Percentiles rank a stretch among this genome's conserved stretches.
These are phyloP conservation scores for Drosophila subsilvestris DNA, from an alignment of 2,888 invertebrate species.

Conservation along the genomic window DNA sequence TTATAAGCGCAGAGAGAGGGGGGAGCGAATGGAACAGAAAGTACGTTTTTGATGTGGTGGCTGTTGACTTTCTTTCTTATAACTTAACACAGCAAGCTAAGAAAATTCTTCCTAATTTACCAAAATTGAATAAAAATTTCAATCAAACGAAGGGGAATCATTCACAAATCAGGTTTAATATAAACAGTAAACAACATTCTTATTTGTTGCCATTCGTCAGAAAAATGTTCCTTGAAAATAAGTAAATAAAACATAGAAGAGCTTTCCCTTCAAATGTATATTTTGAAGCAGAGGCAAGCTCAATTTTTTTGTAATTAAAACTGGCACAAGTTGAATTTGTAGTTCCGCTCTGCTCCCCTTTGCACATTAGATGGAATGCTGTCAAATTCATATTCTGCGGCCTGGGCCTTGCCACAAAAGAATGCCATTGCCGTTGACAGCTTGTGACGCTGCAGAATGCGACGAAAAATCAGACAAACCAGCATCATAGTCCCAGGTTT, in stretches of 20 bases:
- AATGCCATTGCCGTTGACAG: constrained; percentile 71
- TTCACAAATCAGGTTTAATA: too few relatives aligned
- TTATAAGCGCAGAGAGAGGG: neutral
- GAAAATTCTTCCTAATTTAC: too few relatives aligned
- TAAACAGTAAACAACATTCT: too few relatives aligned
- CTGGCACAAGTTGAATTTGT: constrained; percentile 71
- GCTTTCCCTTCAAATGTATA: neutral
- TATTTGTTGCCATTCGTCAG: too few relatives aligned
- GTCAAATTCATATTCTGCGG: constrained; percentile 75
- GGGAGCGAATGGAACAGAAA: too few relatives aligned
- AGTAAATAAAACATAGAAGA: neutral
- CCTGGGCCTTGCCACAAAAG: constrained; percentile 65
- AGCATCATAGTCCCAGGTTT: constrained; percentile 20
- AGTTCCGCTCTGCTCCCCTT: constrained; percentile 3
- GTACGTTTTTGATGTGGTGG: too few relatives aligned
- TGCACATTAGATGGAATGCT: constrained; percentile 47
- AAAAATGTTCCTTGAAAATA: neutral
- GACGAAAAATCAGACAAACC: constrained; percentile 26
- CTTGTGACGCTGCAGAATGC: constrained; percentile 47
- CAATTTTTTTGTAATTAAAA: constrained; percentile 70
- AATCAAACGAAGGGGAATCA: too few relatives aligned
- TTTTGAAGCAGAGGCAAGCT: neutral
- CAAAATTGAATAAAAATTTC: neutral
- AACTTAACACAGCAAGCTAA: too few relatives aligned
- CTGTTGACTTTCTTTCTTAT: neutral